Base-by-base conservation (phyloP, 92 coral and sea anemone genomes). In the Palythoa grandiflora region DNA sequence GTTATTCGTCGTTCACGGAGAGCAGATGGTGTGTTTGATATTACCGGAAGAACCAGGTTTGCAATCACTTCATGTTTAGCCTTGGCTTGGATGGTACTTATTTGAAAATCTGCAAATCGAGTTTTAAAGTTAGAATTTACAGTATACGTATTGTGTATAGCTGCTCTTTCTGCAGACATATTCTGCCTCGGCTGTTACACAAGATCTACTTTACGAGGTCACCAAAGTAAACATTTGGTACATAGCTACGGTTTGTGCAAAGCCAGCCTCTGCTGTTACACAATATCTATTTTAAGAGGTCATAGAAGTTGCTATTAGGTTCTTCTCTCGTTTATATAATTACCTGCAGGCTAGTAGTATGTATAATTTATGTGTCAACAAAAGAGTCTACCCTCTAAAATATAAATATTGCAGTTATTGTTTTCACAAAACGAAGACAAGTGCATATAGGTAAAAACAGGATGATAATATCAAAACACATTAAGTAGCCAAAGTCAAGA, bases 51-150 rank as follows among this genome's bases (percentile, higher is more conserved):
- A 16, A 96, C 95, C 28, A 97, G 70, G 76, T 92, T 97, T 54
- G 99, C 99, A 77, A 97, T 84, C 99, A 97, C 91, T 77, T 97
- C 99, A 93, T 95, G 96, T 83, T 95, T 97, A 14, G 99, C 99
- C 61, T 92, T 93, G 21, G 93, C 94, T 86, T 90, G 98, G 73
- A 95, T 93, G 54, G 90, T 91, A 54, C 91, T 95, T 21, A 91
- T 90, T 57, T 95, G 94, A 71, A 93, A 91, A 89, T 95, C 98
- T 95, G 90, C 16, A 92, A 87, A 57, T 50, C 9, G 61, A 38
- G 36, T 15, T 2, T 61, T 19, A 5, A 39, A 21, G 35, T 59
- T 12, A 9, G 10, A 37, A 35, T 12, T 20, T 12, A 10, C 6
- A 9, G 14, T 7, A 19, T 51, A 55, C 2, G 6, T 80, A 16